Conservation (phyloP, 2,113 vertebrate genomes). For the Piprites chloris region DNA sequence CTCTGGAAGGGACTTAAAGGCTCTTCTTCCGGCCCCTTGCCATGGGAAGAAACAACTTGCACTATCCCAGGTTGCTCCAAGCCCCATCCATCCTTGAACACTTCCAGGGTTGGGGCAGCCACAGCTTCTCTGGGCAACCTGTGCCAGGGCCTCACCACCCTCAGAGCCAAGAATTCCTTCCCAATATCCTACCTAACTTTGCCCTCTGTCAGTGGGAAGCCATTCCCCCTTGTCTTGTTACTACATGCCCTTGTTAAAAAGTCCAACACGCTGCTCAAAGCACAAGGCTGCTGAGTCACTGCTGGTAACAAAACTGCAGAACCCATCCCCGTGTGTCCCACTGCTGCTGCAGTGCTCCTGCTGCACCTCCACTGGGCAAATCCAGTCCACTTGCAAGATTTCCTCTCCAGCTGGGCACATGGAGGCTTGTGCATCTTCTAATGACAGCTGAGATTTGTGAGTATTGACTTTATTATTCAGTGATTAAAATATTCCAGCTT, state of each 20-base stretch:
- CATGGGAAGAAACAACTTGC: not conserved
- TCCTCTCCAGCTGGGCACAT: not conserved
- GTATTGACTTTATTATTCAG: constrained; percentile 23
- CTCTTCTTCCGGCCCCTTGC: not conserved
- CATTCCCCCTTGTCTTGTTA: not conserved
- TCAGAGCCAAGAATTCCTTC: not conserved
- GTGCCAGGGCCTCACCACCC: not conserved
- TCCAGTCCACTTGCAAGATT: not conserved
- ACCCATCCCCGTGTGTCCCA: not conserved
- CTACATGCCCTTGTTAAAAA: not conserved
- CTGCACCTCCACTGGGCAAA: not conserved
- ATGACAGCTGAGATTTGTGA: constrained; percentile 1
- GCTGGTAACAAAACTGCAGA: not conserved
- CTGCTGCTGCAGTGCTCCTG: accelerated
- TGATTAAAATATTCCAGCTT: constrained; percentile 15
- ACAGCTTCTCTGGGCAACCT: not conserved
- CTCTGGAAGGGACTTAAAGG: not conserved
- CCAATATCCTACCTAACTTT: not conserved
- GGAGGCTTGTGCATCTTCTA: not conserved
- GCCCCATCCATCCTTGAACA: not conserved
- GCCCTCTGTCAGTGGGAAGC: not conserved
- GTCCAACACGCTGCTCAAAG: not conserved
- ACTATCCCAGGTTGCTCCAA: not conserved
- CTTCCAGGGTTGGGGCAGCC: not conserved
- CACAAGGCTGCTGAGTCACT: not conserved